A percentile compares a stretch with the other conserved stretches of the same genome.
Conservation (phyloP, 2,113 vertebrate species). For the Bungarus multicinctus region DNA sequence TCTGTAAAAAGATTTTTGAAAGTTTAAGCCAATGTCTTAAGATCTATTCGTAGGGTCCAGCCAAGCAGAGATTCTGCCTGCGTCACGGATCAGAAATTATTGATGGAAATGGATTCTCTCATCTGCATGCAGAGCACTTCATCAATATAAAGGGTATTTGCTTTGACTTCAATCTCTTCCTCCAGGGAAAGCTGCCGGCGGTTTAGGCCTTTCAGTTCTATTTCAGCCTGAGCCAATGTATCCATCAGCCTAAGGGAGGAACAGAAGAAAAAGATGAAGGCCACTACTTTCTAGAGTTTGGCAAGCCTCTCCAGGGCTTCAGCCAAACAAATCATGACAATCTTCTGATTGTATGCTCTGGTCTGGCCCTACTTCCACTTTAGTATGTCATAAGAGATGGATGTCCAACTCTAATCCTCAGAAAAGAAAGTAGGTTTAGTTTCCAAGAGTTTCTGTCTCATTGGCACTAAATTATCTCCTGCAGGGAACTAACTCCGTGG, state of each 20-base stretch:
- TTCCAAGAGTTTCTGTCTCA: background rate
- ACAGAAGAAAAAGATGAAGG: background rate
- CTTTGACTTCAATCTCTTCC: constrained; percentile 81
- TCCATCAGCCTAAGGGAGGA: constrained; percentile 70
- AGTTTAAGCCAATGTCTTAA: background rate
- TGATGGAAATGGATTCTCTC: constrained; percentile 73
- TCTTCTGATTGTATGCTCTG: background rate
- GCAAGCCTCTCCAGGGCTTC: background rate
- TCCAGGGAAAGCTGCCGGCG: constrained; percentile 80
- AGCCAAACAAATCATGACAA: background rate
- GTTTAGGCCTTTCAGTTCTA: constrained; percentile 72
- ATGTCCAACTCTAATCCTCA: background rate
- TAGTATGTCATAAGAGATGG: background rate
- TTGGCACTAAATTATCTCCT: background rate
- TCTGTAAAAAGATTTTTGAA: background rate
- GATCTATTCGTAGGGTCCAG: background rate
- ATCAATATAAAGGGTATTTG: constrained; percentile 84
- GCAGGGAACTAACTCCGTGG: background rate
- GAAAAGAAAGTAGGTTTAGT: background rate
- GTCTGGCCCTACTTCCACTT: background rate
- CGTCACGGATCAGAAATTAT: constrained; percentile 64
- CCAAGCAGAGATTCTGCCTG: background rate
- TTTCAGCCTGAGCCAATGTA: constrained; percentile 68
- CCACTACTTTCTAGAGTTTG: background rate
- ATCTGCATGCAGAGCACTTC: constrained; percentile 83